Evolutionary conservation across 1,140 invertebrate species (phyloP).

Genomic region (Geopemphigus sp.): DNA sequence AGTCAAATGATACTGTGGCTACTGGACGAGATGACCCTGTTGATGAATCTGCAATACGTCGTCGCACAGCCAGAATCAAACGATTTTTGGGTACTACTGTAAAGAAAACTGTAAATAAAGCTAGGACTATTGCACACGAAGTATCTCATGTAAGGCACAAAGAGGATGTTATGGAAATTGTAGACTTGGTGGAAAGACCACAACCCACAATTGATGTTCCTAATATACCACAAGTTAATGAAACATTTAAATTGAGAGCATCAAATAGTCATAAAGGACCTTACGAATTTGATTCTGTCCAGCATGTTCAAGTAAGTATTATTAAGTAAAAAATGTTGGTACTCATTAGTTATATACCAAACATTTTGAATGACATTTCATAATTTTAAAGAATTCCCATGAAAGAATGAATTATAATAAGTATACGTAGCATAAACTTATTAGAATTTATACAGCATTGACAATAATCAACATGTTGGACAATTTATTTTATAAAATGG

Average conservation of each 20-base stretch:
- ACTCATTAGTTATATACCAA: no score
- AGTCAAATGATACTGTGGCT: slow-evolving; percentile 63
- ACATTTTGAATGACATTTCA: background rate
- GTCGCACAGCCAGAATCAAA: slow-evolving; percentile 70
- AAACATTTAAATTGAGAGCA: slow-evolving; percentile 88
- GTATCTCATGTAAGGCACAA: slow-evolving; percentile 78
- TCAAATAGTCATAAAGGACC: slow-evolving; percentile 94
- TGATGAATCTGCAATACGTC: slow-evolving; percentile 56
- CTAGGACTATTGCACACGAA: slow-evolving; percentile 82
- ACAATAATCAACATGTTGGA: background rate
- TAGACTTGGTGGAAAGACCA: slow-evolving; percentile 69
- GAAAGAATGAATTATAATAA: no score
- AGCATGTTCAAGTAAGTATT: slow-evolving; percentile 64
- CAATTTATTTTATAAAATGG: background rate
- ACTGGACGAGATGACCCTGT: slow-evolving; percentile 59
- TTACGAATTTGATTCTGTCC: slow-evolving; percentile 84
- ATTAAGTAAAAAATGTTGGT: background rate
- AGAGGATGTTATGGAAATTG: slow-evolving; percentile 79
- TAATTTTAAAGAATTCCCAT: no score
- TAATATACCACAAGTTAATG: slow-evolving; percentile 59
- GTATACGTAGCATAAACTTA: no score
- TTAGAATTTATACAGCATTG: no score
- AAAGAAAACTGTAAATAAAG: slow-evolving; percentile 84
- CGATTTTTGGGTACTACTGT: slow-evolving; percentile 82
- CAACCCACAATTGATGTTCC: slow-evolving; percentile 24